Evolutionary conservation across 1,140 invertebrate genomes (phyloP).

Genomic region (Drosophila carrolli): DNA sequence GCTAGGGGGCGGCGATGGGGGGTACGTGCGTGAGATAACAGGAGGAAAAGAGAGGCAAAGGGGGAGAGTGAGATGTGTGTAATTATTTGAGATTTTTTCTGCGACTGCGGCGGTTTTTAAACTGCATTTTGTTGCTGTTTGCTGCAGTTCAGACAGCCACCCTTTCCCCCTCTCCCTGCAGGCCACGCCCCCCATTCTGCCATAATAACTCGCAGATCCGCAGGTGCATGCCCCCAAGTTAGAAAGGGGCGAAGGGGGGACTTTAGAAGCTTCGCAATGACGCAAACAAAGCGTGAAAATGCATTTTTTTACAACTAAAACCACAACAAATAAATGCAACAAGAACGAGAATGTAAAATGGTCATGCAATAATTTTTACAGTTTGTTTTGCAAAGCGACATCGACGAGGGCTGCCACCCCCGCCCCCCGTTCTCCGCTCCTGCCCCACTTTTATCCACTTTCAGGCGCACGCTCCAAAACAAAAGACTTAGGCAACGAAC

Average conservation of each 20-base stretch:
- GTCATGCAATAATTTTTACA: conserved; percentile 76
- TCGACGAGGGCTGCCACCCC: conserved; percentile 13
- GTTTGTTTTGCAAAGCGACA: conserved; percentile 80
- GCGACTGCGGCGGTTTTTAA: conserved; percentile 19
- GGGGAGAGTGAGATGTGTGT: conserved; percentile 19
- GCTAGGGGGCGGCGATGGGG: not conserved
- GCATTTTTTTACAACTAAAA: conserved; percentile 48
- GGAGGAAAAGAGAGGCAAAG: not conserved
- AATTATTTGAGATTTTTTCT: conserved; percentile 60
- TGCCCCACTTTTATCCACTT: too few species aligned
- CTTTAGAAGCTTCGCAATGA: conserved; percentile 19
- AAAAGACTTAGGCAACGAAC: conserved; percentile 83
- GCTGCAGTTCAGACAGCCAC: conserved; percentile 13
- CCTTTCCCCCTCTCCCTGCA: not conserved
- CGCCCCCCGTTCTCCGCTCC: not conserved
- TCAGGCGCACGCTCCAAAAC: conserved; percentile 31
- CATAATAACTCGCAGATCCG: conserved; percentile 45
- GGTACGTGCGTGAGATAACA: conserved; percentile 11
- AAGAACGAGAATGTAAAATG: conserved; percentile 43
- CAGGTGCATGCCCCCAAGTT: conserved; percentile 54
- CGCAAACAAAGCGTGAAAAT: conserved; percentile 74
- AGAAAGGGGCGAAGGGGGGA: not conserved
- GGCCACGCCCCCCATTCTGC: conserved; percentile 58
- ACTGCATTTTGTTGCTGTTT: conserved; percentile 30
- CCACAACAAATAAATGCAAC: conserved; percentile 14